Evolutionary conservation across 2,113 vertebrate genomes (phyloP), one percentile per base, ranked within the genome.

Genomic region (Pachyramphus minor): DNA sequence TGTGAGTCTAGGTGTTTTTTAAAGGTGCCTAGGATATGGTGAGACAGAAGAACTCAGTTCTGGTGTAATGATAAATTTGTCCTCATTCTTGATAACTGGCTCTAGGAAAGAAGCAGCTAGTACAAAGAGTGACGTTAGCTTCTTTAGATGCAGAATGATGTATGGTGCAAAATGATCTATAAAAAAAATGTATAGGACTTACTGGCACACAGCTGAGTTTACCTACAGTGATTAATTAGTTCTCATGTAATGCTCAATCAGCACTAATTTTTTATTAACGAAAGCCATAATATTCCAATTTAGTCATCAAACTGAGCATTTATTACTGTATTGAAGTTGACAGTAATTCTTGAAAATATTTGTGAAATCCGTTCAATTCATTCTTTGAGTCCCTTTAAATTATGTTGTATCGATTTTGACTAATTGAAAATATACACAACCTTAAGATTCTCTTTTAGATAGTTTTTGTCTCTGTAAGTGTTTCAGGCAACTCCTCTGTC

Each of bases 251-350:
- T 66, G 87, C 52, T 96, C 93, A 97, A 11, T 94, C 87, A 94
- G 64, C 73, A 64, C 64, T 82, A 79, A 94, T 89, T 91, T 96
- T 95, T 93, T 97, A 90, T 97, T 97, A 95, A 94, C 13, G 33
- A 93, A 97, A 95, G 89, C 90, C 85, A 66, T 96, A 95, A 96
- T 97, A 97, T 96, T 97, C 95, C 90, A 97, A 95, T 96, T 97
- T 95, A 96, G 84, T 96, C 94, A 91, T 96, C 95, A 97, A 74
- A 95, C 67, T 80, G 84, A 97, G 87, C 93, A 74, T 95, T 90
- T 91, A 83, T 95, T 96, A 95, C 94, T 95, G 16, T 76, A 90
- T 93, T 87, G 56, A 89, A 87, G 58, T 75, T 96, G 93, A 95
- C 93, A 96, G 68, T 95, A 95, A 90, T 96, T 95, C 83, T 93